Percentiles rank a stretch among this genome's conserved stretches.
phyloP scores from a whole-genome alignment of 2,797 vertebrate species.

The Triplophysa bombifrons region DNA sequence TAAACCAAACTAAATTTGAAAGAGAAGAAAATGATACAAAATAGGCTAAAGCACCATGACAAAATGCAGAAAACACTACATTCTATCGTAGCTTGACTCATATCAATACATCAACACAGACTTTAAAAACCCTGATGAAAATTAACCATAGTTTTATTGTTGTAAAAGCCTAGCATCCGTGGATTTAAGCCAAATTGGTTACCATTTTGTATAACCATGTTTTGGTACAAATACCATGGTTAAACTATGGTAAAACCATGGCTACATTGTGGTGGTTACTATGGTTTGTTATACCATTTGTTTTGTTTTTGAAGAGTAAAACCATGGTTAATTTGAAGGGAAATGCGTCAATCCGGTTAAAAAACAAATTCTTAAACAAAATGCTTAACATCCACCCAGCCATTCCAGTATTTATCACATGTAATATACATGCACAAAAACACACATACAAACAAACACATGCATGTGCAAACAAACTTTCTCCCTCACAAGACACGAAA shows the following conservation, averaged over 20 bases:
- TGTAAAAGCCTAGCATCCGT: too few relatives aligned
- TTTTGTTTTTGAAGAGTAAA: too few relatives aligned
- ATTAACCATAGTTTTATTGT: too few relatives aligned
- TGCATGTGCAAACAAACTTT: not conserved
- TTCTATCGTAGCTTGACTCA: slow-evolving; percentile 18
- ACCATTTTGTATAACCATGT: too few relatives aligned
- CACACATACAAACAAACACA: slow-evolving; percentile 15
- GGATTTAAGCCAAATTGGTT: too few relatives aligned
- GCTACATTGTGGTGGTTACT: too few relatives aligned
- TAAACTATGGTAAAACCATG: too few relatives aligned
- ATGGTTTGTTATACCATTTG: too few relatives aligned
- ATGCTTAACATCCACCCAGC: not conserved
- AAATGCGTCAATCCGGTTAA: slow-evolving; percentile 9
- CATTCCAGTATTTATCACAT: slow-evolving; percentile 23
- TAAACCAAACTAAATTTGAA: not conserved
- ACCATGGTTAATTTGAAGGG: too few relatives aligned
- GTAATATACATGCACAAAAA: slow-evolving; percentile 40
- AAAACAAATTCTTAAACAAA: not conserved
- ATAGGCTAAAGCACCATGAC: slow-evolving; percentile 18
- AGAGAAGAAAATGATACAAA: not conserved
- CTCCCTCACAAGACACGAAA: not conserved
- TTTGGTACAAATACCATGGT: too few relatives aligned
- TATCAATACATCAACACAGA: not conserved
- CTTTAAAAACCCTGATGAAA: not conserved
- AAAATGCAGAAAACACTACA: slow-evolving; percentile 8